A percentile compares a stretch with the other conserved stretches of the same genome.
These are phyloP conservation scores for Eueides isabella DNA, from an alignment of 1,140 invertebrate species.

Conservation along the genomic window DNA sequence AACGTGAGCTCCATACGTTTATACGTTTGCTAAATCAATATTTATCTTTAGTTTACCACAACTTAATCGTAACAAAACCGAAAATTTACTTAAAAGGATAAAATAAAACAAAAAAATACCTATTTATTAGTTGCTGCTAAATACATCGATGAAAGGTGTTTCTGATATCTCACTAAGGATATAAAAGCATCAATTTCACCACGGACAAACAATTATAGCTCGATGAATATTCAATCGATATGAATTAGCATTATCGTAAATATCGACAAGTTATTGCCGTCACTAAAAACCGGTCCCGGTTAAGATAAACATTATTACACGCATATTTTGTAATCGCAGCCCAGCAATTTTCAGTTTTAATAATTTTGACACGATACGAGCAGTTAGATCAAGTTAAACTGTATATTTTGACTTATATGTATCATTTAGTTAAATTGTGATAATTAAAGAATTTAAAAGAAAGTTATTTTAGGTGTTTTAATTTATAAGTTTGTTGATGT, in stretches of 20 bases:
- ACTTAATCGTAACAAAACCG: neutral
- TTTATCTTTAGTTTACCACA: no score
- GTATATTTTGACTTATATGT: neutral
- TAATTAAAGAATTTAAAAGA: no score
- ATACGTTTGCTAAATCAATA: no score
- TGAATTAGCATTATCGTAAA: slow-evolving; percentile 61
- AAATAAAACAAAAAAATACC: neutral
- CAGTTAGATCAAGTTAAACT: neutral
- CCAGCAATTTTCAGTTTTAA: slow-evolving; percentile 31
- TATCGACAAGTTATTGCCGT: slow-evolving; percentile 59
- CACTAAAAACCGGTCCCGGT: slow-evolving; percentile 49
- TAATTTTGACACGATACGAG: slow-evolving; percentile 27
- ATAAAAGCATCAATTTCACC: slow-evolving; percentile 50
- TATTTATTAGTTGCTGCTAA: slow-evolving; percentile 22
- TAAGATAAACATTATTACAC: slow-evolving; percentile 39
- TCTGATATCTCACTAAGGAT: slow-evolving; percentile 12
- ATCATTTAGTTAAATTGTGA: neutral
- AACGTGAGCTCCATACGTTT: no score
- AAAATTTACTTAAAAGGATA: neutral
- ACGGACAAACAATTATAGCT: slow-evolving; percentile 59
- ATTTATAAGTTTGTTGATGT: no score
- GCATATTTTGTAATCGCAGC: slow-evolving; percentile 24
- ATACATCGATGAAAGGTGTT: slow-evolving; percentile 25
- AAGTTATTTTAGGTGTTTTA: no score
- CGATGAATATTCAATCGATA: slow-evolving; percentile 62